Base-by-base conservation (phyloP, 2,113 vertebrate genomes). In the Hemibagrus wyckioides region DNA sequence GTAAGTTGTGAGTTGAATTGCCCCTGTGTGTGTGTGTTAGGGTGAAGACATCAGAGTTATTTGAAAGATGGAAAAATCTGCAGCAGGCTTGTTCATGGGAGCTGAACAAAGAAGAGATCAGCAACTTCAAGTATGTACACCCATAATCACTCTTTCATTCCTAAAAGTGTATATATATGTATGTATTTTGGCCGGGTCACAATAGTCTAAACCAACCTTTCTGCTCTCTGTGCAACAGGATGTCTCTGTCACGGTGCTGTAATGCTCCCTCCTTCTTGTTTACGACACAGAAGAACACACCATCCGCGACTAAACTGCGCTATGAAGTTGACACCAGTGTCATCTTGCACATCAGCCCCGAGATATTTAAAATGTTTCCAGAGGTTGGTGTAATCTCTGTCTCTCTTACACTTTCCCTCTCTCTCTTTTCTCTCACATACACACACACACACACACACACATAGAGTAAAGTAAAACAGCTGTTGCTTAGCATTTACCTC, bases 251-350 rank as follows among this genome's bases (percentile, higher is more conserved):
- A 0, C 96, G 96, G 80, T 99, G 98, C 93, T 99, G 98, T 92
- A 99, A 99, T 1, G 98, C 98, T 21, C 98, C 98, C 1, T 95
- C 96, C 86, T 99, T 98, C 93, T 94, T 99, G 83, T 98, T 99
- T 92, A 99, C 98, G 87, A 99, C 98, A 11, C 97, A 98, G 95
- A 98, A 96, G 91, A 99, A 99, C 88, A 99, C 98, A 0, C 98
- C 98, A 5, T 92, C 97, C 85, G 97, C 97, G 67, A 97, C 97
- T 6, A 98, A 99, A 84, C 96, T 99, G 91, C 96, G 97, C 88
- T 99, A 99, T 0, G 98, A 99, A 93, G 97, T 99, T 89, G 98
- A 99, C 89, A 97, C 97, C 2, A 99, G 97, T 6, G 97, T 97
- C 36, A 96, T 98, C 88, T 96, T 97, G 80, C 97, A 97, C 85